Percentiles rank a stretch among this genome's conserved stretches.
Conservation (phyloP, 2,888 invertebrate species). For the Ernsta delagoae region DNA sequence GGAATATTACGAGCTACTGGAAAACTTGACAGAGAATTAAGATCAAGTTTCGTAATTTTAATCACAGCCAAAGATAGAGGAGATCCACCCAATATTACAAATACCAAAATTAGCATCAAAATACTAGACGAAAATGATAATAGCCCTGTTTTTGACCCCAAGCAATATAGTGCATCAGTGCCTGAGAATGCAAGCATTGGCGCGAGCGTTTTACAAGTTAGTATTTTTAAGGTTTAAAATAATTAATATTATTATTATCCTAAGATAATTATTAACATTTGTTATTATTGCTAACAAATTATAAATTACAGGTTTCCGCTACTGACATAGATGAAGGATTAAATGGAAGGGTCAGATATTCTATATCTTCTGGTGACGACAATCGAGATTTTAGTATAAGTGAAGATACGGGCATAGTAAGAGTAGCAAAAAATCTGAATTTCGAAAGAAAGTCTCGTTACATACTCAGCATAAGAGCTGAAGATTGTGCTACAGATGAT, state of each 20-base stretch:
- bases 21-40: constrained; percentile 93
- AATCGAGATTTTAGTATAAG: constrained; percentile 96
- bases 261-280: not conserved
- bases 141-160: constrained; percentile 94
- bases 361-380: constrained; percentile 94
- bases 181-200: constrained; percentile 98
- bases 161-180: constrained; percentile 95
- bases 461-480: constrained; percentile 92
- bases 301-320: constrained; percentile 89
- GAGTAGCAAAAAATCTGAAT: constrained; percentile 96
- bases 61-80: constrained; percentile 96
- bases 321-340: constrained; percentile 94
- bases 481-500: constrained; percentile 93
- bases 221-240: constrained; percentile 19
- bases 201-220: constrained; percentile 93
- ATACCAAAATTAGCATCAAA: constrained; percentile 88
- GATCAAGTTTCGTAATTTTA: constrained; percentile 89
- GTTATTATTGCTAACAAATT: constrained; percentile 19
- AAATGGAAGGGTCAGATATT: constrained; percentile 96
- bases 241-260: no score
- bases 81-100: constrained; percentile 90
- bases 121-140: constrained; percentile 96
- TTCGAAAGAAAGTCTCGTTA: constrained; percentile 96
- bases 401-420: constrained; percentile 95
- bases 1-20: constrained; percentile 94